Percentiles rank a stretch among this genome's conserved stretches.
phyloP scores from a whole-genome alignment of 2,113 vertebrate species.

The Poeciliopsis retropinna region DNA sequence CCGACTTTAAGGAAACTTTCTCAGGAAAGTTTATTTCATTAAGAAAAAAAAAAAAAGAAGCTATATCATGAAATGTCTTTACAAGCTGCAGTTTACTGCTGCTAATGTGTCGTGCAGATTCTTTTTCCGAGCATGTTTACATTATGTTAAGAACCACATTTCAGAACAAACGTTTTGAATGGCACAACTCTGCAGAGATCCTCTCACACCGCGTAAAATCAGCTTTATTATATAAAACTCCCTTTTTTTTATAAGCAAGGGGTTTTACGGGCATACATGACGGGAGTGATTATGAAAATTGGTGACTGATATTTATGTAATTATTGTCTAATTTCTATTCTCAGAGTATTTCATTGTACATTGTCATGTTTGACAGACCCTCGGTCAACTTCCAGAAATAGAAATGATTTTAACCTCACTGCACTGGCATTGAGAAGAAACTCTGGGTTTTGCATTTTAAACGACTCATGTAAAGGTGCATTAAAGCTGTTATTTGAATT shows the following conservation, averaged over 20 bases:
- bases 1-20: neutral
- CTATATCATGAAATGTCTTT: neutral
- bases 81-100: neutral
- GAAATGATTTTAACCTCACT: neutral
- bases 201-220: neutral
- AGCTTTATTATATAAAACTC: neutral
- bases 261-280: neutral
- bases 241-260: neutral
- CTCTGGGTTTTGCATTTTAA: neutral
- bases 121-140: neutral
- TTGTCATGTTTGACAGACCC: neutral
- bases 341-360: neutral
- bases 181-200: neutral
- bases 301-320: neutral
- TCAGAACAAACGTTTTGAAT: neutral
- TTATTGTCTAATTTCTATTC: neutral
- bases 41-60: neutral
- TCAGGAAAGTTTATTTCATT: neutral
- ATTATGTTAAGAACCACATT: conserved; percentile 1
- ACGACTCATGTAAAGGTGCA: conserved; percentile 4
- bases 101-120: neutral
- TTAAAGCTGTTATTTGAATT: conserved; percentile 14
- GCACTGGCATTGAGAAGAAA: neutral
- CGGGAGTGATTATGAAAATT: neutral
- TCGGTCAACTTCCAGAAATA: neutral